phyloP scores from a whole-genome alignment of 2,888 invertebrate genomes.

The Coelinius sp. region DNA sequence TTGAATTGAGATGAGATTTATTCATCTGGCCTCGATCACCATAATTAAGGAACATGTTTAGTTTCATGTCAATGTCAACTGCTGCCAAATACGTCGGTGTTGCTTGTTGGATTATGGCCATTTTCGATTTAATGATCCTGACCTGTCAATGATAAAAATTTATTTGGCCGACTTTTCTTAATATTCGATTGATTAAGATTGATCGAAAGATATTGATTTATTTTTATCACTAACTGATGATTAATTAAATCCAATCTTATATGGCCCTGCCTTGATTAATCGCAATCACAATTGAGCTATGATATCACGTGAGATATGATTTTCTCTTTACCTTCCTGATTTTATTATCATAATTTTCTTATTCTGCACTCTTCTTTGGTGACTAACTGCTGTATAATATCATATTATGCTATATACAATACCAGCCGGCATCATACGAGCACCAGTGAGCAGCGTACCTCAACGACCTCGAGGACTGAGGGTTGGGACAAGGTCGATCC shows the following conservation, averaged over 20 bases:
- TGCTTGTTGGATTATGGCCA: neutral
- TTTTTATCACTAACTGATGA: neutral
- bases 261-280: neutral
- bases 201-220: neutral
- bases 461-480: conserved; percentile 66
- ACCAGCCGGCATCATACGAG: conserved; percentile 68
- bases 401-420: conserved; percentile 37
- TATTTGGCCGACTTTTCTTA: neutral
- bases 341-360: neutral
- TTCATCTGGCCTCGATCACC: neutral
- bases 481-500: conserved; percentile 65
- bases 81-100: conserved; percentile 17
- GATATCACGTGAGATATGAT: neutral
- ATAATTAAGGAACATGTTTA: neutral
- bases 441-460: conserved; percentile 68
- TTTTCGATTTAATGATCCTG: conserved; percentile 10
- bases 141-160: conserved; percentile 1
- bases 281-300: neutral
- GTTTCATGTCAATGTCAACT: conserved; percentile 18
- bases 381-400: conserved; percentile 56
- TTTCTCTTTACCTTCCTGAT: neutral
- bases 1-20: neutral
- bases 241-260: neutral
- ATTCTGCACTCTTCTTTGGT: conserved; percentile 56
- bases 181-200: neutral